A percentile compares a stretch with the other conserved stretches of the same genome.
phyloP scores from a whole-genome alignment of 1,140 invertebrate species.

The Neotoxoptera formosana region DNA sequence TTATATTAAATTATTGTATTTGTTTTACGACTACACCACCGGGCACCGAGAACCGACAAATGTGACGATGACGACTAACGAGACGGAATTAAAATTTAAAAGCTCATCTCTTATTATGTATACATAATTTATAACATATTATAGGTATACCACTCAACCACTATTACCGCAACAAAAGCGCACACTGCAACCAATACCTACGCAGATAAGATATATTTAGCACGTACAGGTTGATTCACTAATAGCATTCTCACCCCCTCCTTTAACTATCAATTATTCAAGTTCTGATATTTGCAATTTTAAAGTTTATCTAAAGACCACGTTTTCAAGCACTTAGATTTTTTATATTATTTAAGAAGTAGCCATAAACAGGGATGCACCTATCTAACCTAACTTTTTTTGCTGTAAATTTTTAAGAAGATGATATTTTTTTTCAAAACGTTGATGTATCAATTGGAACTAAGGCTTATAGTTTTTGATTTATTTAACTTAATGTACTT shows the following conservation, averaged over 20 bases:
- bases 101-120: slow-evolving; percentile 9
- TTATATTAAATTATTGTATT: not conserved
- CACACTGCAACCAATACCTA: not conserved
- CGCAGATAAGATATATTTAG: not conserved
- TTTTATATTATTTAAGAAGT: not conserved
- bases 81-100: not conserved
- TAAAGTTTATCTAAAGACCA: not conserved
- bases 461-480: not conserved
- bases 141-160: not conserved
- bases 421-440: not conserved
- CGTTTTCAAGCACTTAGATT: not conserved
- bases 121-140: not conserved
- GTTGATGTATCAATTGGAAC: not conserved
- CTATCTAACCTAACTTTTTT: not conserved
- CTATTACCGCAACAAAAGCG: not conserved
- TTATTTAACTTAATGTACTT: not conserved
- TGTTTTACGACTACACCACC: not conserved
- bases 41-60: not conserved
- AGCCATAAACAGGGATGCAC: not conserved
- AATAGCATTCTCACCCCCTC: not conserved
- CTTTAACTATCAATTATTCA: not conserved
- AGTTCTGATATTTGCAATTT: not conserved
- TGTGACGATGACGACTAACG: not conserved
- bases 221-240: not conserved
- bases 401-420: not conserved